Evolutionary conservation across 2,113 vertebrate genomes (phyloP), one percentile per base, ranked within the genome.

Genomic region (Petromus typicus): DNA sequence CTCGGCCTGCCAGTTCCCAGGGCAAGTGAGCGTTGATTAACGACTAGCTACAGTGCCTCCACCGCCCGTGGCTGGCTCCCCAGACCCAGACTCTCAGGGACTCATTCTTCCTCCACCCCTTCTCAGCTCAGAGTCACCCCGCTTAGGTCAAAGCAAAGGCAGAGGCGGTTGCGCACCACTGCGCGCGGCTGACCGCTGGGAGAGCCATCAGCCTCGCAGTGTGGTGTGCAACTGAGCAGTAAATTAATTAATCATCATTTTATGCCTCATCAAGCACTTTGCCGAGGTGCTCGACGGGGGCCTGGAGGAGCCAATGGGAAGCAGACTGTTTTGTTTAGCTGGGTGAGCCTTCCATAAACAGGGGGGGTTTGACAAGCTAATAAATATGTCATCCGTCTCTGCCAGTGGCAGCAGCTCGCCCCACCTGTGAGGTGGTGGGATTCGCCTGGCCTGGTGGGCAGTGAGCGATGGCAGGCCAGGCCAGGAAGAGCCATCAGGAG

Each of bases 241-340:
- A 99, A 99, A 99, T 99, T 99, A 99, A 99, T 99, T 99, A 99
- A 99, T 99, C 99, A 99, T 99, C 99, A 99, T 99, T 99, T 99
- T 99, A 99, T 99, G 99, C 99, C 99, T 99, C 99, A 99, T 99
- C 99, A 99, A 99, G 99, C 99, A 98, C 99, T 99, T 99, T 99
- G 99, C 99, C 98, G 98, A 98, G 98, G 98, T 98, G 98, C 99
- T 98, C 98, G 97, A 98, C 98, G 96, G 98, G 99, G 98, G 98
- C 98, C 96, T 98, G 98, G 99, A 99, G 98, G 99, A 99, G 99
- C 99, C 99, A 99, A 98, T 99, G 98, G 97, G 97, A 98, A 99
- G 98, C 98, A 98, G 98, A 98, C 99, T 99, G 99, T 99, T 99
- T 99, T 99, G 99, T 99, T 99, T 99, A 99, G 99, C 98, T 98